Base-by-base conservation (phyloP, 2,113 vertebrate genomes). In the Condylura cristata region DNA sequence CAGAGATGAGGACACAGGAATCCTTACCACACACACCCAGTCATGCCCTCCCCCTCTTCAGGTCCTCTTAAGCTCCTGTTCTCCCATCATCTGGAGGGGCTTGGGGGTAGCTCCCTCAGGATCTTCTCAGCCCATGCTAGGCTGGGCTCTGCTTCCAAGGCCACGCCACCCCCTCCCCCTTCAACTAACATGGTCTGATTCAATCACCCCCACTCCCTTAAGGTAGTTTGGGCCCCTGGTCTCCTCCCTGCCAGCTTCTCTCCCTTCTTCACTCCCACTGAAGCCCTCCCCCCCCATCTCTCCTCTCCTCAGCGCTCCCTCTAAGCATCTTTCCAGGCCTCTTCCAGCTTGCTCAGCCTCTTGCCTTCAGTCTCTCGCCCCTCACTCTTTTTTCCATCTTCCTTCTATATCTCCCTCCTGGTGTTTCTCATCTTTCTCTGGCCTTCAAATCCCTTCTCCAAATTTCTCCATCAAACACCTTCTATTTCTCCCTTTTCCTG, bases 1-100 rank as follows among this genome's bases (percentile, higher is more conserved):
- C 94, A 95, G 93, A 96, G 96, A 94, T 91, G 96, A 97, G 96
- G 97, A 96, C 96, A 97, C 92, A 91, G 93, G 95, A 95, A 91
- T 92, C 96, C 95, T 96, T 76, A 93, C 58, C 96, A 89, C 93
- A 96, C 93, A 94, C 89, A 89, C 95, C 72, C 93, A 94, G 86
- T 41, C 91, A 60, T 89, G 79, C 81, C 91, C 93, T 95, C 94
- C 93, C 90, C 87, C 32, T 84, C 78, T 66, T 87, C 79, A 78
- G 86, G 79, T 44, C 81, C 87, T 93, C 89, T 74, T 79, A 75
- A 90, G 89, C 74, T 93, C 87, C 76, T 65, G 68, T 51, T 90
- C 70, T 63, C 66, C 81, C 34, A 58, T 61, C 94, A 95, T 63
- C 86, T 89, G 81, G 44, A 86, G 70, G 93, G 91, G 82, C 48